A percentile compares a stretch with the other conserved stretches of the same genome.
These are phyloP conservation scores for Brienomyrus longianalis DNA, from an alignment of 2,113 vertebrate species.

Conservation along the genomic window DNA sequence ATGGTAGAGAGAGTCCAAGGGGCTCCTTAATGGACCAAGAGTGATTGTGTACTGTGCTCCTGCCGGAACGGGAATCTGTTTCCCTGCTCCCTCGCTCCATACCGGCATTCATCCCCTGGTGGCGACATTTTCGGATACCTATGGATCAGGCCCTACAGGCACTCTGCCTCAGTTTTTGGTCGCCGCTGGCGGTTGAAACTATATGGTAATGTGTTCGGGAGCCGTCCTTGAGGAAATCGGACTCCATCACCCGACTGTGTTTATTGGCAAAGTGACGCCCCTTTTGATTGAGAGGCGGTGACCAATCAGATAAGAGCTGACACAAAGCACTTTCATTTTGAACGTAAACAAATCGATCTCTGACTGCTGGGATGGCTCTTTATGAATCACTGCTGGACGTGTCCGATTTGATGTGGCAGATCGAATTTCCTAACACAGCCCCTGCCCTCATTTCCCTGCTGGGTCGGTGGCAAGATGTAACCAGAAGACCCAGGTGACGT, in stretches of 20 bases:
- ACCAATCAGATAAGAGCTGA: background rate
- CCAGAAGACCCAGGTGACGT: background rate
- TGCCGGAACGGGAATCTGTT: background rate
- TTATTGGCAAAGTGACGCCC: background rate
- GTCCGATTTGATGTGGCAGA: background rate
- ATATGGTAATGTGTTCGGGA: conserved; percentile 37
- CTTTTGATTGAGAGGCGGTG: background rate
- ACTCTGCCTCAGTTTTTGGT: background rate
- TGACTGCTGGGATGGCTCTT: background rate
- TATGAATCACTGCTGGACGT: background rate
- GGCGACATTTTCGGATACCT: background rate
- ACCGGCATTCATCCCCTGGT: background rate
- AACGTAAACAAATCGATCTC: background rate
- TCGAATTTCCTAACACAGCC: background rate
- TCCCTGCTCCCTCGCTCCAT: background rate
- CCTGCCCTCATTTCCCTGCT: background rate
- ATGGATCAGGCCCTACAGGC: background rate
- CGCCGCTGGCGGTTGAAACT: background rate
- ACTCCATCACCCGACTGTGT: background rate
- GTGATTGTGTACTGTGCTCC: background rate
- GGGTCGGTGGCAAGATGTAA: background rate
- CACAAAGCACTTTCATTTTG: conserved; percentile 4
- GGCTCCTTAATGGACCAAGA: background rate
- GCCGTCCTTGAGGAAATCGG: background rate
- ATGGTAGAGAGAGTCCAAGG: background rate